Conservation (phyloP, 2,113 vertebrate species). For the Mungos mungo region DNA sequence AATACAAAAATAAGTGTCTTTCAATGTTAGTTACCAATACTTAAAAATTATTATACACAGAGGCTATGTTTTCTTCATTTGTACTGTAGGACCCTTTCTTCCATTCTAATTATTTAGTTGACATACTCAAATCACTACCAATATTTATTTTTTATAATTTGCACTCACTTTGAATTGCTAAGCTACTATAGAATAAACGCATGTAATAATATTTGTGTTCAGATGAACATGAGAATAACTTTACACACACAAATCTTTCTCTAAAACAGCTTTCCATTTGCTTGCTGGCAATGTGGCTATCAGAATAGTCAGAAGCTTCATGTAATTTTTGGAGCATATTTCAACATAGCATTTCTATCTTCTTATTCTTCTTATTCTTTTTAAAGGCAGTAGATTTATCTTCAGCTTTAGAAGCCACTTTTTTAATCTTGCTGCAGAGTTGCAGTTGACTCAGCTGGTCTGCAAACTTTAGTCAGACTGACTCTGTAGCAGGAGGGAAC, state of each 20-base stretch:
- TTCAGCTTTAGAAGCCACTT: neutral
- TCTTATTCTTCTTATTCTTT: neutral
- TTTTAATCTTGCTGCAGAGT: neutral
- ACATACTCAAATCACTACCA: neutral
- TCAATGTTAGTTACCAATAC: neutral
- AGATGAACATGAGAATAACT: neutral
- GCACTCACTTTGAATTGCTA: neutral
- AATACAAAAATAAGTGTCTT: slow-evolving; percentile 25
- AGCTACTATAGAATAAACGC: neutral
- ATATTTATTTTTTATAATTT: neutral
- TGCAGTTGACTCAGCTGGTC: neutral
- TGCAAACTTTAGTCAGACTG: slow-evolving; percentile 6
- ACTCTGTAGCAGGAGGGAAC: neutral
- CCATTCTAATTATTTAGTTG: neutral
- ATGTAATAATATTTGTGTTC: neutral
- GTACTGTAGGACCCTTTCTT: neutral
- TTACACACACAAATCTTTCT: neutral
- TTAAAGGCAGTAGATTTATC: neutral
- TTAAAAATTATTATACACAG: neutral
- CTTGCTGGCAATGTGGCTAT: neutral
- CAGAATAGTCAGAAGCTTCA: neutral
- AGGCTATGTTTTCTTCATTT: neutral
- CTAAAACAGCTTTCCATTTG: neutral
- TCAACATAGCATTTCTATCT: neutral
- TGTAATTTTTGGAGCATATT: neutral